A percentile compares a stretch with the other conserved stretches of the same genome.
Evolutionary conservation across 2,888 invertebrate genomes (phyloP).

Genomic region (Tetragonisca angustula): DNA sequence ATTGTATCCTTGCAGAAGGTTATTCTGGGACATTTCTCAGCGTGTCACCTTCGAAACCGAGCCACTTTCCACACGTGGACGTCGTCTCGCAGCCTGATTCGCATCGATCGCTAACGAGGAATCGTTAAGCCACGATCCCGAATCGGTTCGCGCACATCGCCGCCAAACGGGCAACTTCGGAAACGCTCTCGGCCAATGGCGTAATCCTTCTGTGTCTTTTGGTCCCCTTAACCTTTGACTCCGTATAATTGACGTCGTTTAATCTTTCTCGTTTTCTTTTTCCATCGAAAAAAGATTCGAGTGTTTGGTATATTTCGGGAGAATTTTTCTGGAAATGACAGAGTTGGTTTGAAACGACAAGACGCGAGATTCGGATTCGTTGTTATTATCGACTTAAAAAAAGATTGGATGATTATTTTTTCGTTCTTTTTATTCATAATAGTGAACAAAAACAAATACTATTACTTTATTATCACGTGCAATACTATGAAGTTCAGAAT

Average conservation of each 20-base stretch:
- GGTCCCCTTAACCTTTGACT: not conserved
- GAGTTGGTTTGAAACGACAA: not conserved
- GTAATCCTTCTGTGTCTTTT: not conserved
- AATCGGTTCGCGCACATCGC: conserved; percentile 54
- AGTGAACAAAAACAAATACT: not conserved
- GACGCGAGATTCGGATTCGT: not conserved
- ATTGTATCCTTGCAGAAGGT: conserved; percentile 74
- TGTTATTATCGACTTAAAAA: not conserved
- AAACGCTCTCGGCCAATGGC: conserved; percentile 24
- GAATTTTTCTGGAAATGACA: not conserved
- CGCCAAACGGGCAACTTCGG: conserved; percentile 53
- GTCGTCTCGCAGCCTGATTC: conserved; percentile 59
- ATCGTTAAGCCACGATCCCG: conserved; percentile 41
- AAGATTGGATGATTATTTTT: not conserved
- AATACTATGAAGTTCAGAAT: not conserved
- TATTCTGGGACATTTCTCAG: conserved; percentile 74
- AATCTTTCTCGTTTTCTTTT: not conserved
- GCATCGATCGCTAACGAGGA: conserved; percentile 58
- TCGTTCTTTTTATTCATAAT: not conserved
- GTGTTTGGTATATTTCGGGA: not conserved
- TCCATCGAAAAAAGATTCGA: not conserved
- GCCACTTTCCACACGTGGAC: conserved; percentile 56
- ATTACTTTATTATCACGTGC: not conserved
- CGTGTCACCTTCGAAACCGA: conserved; percentile 46
- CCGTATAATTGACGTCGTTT: not conserved